Evolutionary conservation across 2,888 invertebrate species (phyloP).

Genomic region (Leptodirus hochenwartii): DNA sequence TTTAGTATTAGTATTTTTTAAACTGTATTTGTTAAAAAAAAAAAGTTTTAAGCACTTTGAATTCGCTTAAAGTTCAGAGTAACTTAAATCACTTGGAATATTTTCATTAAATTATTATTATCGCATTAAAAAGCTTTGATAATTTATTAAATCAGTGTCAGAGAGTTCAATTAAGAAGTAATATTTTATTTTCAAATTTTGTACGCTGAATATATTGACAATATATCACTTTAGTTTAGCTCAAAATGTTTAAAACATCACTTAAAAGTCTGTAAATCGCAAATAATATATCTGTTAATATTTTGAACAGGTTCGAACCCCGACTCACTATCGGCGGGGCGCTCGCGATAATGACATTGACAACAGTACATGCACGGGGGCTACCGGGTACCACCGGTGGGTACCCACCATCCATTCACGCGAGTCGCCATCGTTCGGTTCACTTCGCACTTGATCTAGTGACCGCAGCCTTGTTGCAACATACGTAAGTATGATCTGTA

Average conservation of each 20-base stretch:
- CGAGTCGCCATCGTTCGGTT: slow-evolving; percentile 10
- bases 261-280: no score
- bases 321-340: no score
- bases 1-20: background rate
- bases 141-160: background rate
- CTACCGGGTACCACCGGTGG: slow-evolving; percentile 2
- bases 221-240: no score
- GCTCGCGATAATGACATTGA: background rate
- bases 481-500: background rate
- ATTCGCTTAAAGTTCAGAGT: background rate
- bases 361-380: background rate
- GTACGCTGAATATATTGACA: no score
- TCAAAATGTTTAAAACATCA: no score
- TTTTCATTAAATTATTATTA: background rate
- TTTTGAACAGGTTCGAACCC: no score
- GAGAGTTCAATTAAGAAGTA: no score
- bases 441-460: slow-evolving; percentile 21
- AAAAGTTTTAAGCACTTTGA: no score
- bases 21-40: no score
- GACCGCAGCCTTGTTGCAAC: slow-evolving; percentile 26
- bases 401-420: slow-evolving; percentile 7
- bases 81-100: background rate
- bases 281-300: no score
- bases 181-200: no score
- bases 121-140: background rate